Conservation (phyloP, 2,113 vertebrate species). For the Panthera tigris region DNA sequence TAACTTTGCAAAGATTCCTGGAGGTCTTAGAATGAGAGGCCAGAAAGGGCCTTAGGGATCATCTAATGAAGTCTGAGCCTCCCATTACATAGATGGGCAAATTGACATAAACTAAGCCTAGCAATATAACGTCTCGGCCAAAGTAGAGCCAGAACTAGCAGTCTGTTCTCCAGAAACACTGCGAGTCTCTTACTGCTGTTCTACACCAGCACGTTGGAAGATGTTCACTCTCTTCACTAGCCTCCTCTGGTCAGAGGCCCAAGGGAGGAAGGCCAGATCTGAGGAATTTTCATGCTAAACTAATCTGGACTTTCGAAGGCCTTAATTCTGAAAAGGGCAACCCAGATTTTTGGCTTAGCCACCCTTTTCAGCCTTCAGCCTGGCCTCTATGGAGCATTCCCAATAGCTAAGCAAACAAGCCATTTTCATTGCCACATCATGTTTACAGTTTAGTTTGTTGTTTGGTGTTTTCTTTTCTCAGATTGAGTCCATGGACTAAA, state of each 20-base stretch:
- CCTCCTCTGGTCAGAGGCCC: background rate
- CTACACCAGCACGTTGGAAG: too few species aligned
- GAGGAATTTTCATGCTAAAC: background rate
- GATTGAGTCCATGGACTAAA: constrained; percentile 61
- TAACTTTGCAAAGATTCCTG: background rate
- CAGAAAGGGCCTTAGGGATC: background rate
- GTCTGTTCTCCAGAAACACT: background rate
- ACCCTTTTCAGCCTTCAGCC: background rate
- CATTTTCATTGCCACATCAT: background rate
- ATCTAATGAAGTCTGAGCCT: background rate
- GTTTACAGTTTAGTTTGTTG: constrained; percentile 15
- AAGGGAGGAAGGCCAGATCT: background rate
- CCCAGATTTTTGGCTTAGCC: background rate
- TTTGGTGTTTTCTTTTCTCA: constrained; percentile 26
- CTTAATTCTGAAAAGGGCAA: background rate
- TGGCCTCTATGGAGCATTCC: background rate
- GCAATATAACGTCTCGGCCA: background rate
- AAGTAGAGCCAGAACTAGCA: background rate
- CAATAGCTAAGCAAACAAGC: background rate
- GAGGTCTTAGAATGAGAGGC: background rate
- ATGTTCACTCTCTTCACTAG: background rate
- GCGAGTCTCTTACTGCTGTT: too few species aligned
- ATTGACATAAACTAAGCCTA: background rate
- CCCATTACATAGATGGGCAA: background rate
- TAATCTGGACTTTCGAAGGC: background rate